phyloP scores from a whole-genome alignment of 2,888 invertebrate genomes.

The Hermaeophaga mercurialis region DNA sequence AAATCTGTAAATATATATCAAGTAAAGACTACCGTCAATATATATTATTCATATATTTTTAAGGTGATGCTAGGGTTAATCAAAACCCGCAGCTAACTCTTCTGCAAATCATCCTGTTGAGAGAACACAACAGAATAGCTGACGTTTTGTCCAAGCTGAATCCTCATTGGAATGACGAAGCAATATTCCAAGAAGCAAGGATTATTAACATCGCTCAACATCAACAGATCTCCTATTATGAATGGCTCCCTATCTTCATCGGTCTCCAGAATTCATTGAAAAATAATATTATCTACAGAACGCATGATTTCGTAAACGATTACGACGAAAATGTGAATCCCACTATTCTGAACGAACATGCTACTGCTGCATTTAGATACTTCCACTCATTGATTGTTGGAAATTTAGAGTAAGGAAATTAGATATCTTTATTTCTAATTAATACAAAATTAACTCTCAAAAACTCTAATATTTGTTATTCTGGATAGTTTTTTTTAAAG shows the following conservation, averaged over 20 bases:
- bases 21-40: too few relatives aligned
- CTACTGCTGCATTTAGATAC: constrained; percentile 74
- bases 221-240: constrained; percentile 77
- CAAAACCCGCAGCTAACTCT: constrained; percentile 75
- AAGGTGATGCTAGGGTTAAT: constrained; percentile 72
- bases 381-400: constrained; percentile 76
- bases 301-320: constrained; percentile 67
- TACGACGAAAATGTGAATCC: constrained; percentile 71
- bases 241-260: constrained; percentile 76
- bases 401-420: constrained; percentile 66
- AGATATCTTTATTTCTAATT: too few relatives aligned
- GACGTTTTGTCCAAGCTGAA: constrained; percentile 66
- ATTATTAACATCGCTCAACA: constrained; percentile 71
- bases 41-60: constrained; percentile 27
- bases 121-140: constrained; percentile 79
- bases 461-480: too few relatives aligned
- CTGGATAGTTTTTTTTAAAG: neutral
- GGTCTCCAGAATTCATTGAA: constrained; percentile 68
- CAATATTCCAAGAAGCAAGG: constrained; percentile 73
- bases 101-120: constrained; percentile 68
- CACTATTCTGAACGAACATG: constrained; percentile 70
- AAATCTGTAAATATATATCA: neutral
- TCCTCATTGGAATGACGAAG: constrained; percentile 78
- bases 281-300: constrained; percentile 67
- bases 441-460: too few relatives aligned